Conservation (phyloP, 2,113 vertebrate genomes). For the Gadus chalcogrammus region DNA sequence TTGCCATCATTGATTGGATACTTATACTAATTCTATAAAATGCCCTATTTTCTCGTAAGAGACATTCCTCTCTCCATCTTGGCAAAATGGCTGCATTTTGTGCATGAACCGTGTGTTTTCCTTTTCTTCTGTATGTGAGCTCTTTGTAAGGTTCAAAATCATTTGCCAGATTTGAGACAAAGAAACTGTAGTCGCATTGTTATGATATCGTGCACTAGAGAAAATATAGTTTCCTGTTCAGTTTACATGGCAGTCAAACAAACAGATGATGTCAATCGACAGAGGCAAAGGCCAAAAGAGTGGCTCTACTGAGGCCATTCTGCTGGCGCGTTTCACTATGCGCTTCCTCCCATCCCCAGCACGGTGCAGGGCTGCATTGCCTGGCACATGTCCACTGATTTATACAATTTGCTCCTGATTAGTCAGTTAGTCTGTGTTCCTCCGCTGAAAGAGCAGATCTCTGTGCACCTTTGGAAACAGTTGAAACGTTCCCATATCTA, state of each 20-base stretch:
- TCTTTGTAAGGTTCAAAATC: too few relatives aligned
- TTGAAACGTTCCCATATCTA: conserved; percentile 36
- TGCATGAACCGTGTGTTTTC: too few relatives aligned
- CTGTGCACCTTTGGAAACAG: conserved; percentile 46
- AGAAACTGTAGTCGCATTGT: conserved; percentile 12
- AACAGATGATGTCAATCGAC: conserved; percentile 40
- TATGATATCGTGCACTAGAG: conserved; percentile 12
- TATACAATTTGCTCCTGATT: conserved; percentile 60
- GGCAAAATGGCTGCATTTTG: too few relatives aligned
- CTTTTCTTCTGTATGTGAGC: too few relatives aligned
- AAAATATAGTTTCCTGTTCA: conserved; percentile 8
- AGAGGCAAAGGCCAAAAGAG: conserved; percentile 41
- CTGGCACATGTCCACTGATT: conserved; percentile 61
- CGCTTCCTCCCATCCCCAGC: conserved; percentile 48
- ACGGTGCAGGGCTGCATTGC: conserved; percentile 54
- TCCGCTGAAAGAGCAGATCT: conserved; percentile 55
- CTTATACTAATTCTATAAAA: background rate
- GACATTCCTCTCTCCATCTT: background rate
- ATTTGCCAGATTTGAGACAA: conserved; percentile 7
- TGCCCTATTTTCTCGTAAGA: background rate
- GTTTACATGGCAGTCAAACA: conserved; percentile 18
- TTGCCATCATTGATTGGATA: background rate
- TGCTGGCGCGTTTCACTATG: conserved; percentile 37
- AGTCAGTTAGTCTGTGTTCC: conserved; percentile 58
- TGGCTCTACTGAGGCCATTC: conserved; percentile 32